Base-by-base conservation (phyloP, 2,113 vertebrate genomes). In the Phrynosoma blainvillii region DNA sequence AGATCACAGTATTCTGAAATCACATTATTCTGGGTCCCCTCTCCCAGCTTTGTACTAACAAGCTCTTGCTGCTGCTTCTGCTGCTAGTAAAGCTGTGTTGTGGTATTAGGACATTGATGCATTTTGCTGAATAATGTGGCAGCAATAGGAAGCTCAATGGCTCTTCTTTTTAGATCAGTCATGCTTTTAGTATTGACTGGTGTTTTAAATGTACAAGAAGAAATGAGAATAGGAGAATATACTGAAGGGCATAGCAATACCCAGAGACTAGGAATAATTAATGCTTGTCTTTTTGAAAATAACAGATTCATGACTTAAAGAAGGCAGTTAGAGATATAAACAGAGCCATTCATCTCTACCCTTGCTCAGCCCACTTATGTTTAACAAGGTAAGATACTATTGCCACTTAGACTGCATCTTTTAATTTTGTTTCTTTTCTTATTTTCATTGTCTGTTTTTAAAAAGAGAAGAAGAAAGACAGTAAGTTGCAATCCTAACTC, bases 301-400 rank as follows among this genome's bases (percentile, higher is more conserved):
- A 91, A 93, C 92, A 98, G 97, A 78, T 96, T 65, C 90, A 95
- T 89, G 91, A 96, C 91, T 92, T 97, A 86, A 89, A 90, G 77
- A 93, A 11, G 65, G 95, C 97, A 18, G 87, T 98, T 68, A 97
- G 85, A 62, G 97, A 98, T 89, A 88, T 98, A 89, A 96, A 93
- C 79, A 75, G 92, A 88, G 96, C 96, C 65, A 97, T 97, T 85
- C 97, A 98, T 88, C 93, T 98, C 88, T 95, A 96, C 47, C 97
- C 97, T 79, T 94, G 97, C 87, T 92, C 88, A 81, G 92, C 95
- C 75, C 90, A 97, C 3, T 91, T 97, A n/a, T 94, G 92, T 70
- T 90, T 97, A 83, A 94, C 96, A 88, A 97, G 97, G 97, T 98
- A 96, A 65, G 82, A 66, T 81, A 62, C 27, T 11, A 36, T 82